phyloP scores from a whole-genome alignment of 2,888 invertebrate species.

The Yponomeuta cagnagella region DNA sequence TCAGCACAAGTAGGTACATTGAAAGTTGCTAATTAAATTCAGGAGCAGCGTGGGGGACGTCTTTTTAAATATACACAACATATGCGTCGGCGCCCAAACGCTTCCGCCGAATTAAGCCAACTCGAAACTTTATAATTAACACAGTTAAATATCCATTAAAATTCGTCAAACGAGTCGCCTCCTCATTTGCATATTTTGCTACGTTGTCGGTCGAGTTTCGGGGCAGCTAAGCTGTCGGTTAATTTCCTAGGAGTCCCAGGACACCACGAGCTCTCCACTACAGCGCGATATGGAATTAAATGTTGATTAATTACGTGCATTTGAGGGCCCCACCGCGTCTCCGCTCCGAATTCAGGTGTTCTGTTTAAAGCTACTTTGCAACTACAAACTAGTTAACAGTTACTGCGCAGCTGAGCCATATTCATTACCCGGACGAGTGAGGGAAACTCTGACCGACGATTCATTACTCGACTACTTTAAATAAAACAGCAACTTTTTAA shows the following conservation, averaged over 20 bases:
- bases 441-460: slow-evolving; percentile 4
- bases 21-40: slow-evolving; percentile 17
- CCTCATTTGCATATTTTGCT: slow-evolving; percentile 68
- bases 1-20: slow-evolving; percentile 21
- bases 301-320: slow-evolving; percentile 66
- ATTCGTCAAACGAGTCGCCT: slow-evolving; percentile 66
- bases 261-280: slow-evolving; percentile 43
- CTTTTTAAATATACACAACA: slow-evolving; percentile 38
- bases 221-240: slow-evolving; percentile 49
- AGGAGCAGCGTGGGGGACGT: slow-evolving; percentile 28
- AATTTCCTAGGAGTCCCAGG: slow-evolving; percentile 61
- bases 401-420: slow-evolving; percentile 42
- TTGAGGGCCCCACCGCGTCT: slow-evolving; percentile 42
- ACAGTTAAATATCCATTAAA: slow-evolving; percentile 69
- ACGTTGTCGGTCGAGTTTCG: slow-evolving; percentile 47
- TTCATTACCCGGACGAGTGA: slow-evolving; percentile 25
- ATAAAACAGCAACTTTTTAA: neutral
- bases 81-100: slow-evolving; percentile 28
- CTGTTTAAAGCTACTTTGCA: slow-evolving; percentile 55
- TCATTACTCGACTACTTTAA: neutral
- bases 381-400: slow-evolving; percentile 61
- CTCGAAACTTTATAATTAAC: slow-evolving; percentile 57
- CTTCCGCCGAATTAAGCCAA: slow-evolving; percentile 20
- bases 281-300: slow-evolving; percentile 61
- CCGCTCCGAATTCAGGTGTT: slow-evolving; percentile 48